Evolutionary conservation across 1,140 invertebrate species (phyloP).

Genomic region (Drosophila lacteicornis): DNA sequence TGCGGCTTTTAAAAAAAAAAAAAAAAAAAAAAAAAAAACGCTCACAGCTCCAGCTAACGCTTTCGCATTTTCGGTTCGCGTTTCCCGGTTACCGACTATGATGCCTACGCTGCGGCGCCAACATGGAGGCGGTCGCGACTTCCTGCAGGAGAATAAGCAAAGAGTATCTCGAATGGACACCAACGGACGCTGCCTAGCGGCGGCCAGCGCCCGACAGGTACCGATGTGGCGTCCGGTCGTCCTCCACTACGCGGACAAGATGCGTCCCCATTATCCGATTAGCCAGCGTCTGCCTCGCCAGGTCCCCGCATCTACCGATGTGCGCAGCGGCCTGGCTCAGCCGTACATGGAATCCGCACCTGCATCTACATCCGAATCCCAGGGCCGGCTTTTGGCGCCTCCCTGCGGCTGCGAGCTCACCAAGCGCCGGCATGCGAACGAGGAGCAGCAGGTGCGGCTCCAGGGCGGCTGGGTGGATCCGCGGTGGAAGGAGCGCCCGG

Average conservation of each 20-base stretch:
- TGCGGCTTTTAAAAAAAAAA: neutral
- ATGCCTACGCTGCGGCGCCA: constrained; percentile 6
- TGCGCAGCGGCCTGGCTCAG: constrained; percentile 29
- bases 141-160: constrained; percentile 41
- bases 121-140: constrained; percentile 42
- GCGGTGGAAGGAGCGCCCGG: neutral
- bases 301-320: neutral
- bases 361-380: neutral
- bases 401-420: neutral
- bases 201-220: constrained; percentile 14
- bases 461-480: constrained; percentile 34
- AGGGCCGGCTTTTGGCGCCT: neutral
- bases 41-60: no score
- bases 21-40: neutral
- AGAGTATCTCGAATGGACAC: constrained; percentile 22
- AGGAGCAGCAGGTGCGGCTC: constrained; percentile 2
- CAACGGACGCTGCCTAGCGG: constrained; percentile 16
- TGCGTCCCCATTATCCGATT: constrained; percentile 11
- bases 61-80: neutral
- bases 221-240: constrained; percentile 49
- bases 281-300: neutral
- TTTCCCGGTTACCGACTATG: neutral
- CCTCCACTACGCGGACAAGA: constrained; percentile 28
- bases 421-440: neutral
- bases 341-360: constrained; percentile 7